A percentile compares a stretch with the other conserved stretches of the same genome.
These are phyloP conservation scores for Decapterus maruadsi DNA, from an alignment of 2,797 vertebrate species.

Conservation along the genomic window DNA sequence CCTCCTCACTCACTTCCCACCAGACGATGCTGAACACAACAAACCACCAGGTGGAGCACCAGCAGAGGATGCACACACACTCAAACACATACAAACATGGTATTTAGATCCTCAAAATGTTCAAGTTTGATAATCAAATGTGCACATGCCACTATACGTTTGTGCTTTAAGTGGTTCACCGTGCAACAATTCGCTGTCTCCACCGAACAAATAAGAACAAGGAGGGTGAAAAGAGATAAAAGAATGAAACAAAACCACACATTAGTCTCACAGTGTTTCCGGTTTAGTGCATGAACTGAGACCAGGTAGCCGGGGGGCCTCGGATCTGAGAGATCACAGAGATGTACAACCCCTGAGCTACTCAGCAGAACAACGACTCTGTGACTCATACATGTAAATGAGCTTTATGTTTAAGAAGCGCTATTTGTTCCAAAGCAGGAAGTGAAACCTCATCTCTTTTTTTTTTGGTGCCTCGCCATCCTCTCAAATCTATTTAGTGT, in stretches of 20 bases:
- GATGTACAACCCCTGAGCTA: conserved; percentile 52
- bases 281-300: conserved; percentile 48
- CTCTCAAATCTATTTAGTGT: conserved; percentile 50
- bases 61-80: conserved; percentile 45
- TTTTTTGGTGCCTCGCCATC: conserved; percentile 45
- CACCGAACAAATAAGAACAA: conserved; percentile 30
- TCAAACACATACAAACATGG: conserved; percentile 18
- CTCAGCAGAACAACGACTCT: conserved; percentile 35
- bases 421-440: conserved; percentile 59
- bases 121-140: background rate
- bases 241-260: conserved; percentile 10
- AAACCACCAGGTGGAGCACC: conserved; percentile 74
- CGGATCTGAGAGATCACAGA: conserved; percentile 36
- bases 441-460: conserved; percentile 51
- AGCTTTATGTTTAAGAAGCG: conserved; percentile 59
- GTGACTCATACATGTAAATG: conserved; percentile 72
- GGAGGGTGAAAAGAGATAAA: conserved; percentile 24
- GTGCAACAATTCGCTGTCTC: conserved; percentile 15
- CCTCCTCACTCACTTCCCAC: background rate
- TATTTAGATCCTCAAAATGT: background rate
- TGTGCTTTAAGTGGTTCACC: conserved; percentile 12
- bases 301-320: conserved; percentile 32
- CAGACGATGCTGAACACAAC: background rate
- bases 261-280: conserved; percentile 32
- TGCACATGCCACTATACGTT: background rate